These are phyloP conservation scores for Rhinoraja longicauda DNA, from an alignment of 2,797 vertebrate genomes.

Conservation along the genomic window DNA sequence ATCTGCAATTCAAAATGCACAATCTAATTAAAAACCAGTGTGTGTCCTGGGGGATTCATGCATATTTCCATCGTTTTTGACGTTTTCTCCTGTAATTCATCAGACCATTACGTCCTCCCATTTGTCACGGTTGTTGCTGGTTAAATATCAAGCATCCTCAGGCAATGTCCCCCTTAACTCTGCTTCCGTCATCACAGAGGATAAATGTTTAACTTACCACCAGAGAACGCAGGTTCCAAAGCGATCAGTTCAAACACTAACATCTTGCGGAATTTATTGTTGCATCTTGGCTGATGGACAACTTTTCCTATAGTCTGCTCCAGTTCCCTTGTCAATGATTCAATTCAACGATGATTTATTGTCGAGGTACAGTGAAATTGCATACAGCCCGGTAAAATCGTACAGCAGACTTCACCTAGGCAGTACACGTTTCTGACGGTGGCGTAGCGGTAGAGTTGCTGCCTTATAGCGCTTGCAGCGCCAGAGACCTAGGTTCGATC, in stretches of 20 bases:
- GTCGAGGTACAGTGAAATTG: no score
- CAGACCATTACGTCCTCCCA: not conserved
- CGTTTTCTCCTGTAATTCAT: not conserved
- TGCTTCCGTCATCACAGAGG: not conserved
- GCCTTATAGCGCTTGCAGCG: no score
- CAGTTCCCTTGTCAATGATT: no score
- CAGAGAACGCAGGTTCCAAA: not conserved
- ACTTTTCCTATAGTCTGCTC: not conserved
- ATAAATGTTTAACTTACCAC: not conserved
- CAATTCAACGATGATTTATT: no score
- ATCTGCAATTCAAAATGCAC: not conserved
- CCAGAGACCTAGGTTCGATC: no score
- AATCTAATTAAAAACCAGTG: not conserved
- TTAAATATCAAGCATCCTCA: not conserved
- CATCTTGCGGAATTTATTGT: not conserved
- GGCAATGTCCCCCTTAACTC: not conserved
- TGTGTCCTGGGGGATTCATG: not conserved
- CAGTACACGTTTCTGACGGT: no score
- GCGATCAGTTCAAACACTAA: not conserved
- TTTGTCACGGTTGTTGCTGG: not conserved
- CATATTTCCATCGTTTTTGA: not conserved
- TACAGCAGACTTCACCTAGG: no score
- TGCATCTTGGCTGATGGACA: not conserved
- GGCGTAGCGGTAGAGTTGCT: no score
- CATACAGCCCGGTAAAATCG: no score